Evolutionary conservation across 2,797 vertebrate genomes (phyloP), one percentile per base, ranked within the genome.

Genomic region (Darevskia mixta): DNA sequence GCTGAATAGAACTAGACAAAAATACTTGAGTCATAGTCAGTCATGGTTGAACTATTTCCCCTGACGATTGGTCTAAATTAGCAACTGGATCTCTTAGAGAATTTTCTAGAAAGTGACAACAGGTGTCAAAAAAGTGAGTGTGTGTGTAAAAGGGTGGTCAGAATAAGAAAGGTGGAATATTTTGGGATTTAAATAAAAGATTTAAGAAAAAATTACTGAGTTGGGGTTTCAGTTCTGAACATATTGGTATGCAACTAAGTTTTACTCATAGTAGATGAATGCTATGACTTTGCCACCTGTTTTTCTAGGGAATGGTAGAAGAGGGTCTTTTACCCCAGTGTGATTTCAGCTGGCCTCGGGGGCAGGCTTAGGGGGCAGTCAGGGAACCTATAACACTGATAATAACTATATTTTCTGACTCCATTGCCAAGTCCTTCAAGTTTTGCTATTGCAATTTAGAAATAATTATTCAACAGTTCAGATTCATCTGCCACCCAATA

Each of bases 81-180:
- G 8, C 58, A 88, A 89, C 83, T 9, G 29, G n/a, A 79, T 86
- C 80, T 90, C 92, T 89, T 87, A 71, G 78, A 83, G 84, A 90
- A 89, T 61, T 89, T 95, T 92, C 80, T 92, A 79, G 81, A 85
- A 90, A 86, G 82, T n/a, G 2, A 35, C 61, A 77, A 1, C 0
- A 87, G 61, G 45, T 87, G 29, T 64, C 45, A n/a, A 15, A 49
- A 49, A 13, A 13, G 45, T 3, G 45, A 2, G 49, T 4, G 49
- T 15, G 49, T 15, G 49, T 55, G 49, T 55, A 15, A 55, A 15
- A 13, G 49, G 49, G 13, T 55, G 49, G 49, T 55, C 13, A 55
- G 13, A 67, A 67, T 27, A 67, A 27, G 64, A 67, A 27, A 67
- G 64, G 23, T 61, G 32, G 79, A 55, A 55, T 55, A 15, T 55